Evolutionary conservation across 2,113 vertebrate genomes (phyloP), one percentile per base, ranked within the genome.

Genomic region (Cryptoleucopteryx plumbea): DNA sequence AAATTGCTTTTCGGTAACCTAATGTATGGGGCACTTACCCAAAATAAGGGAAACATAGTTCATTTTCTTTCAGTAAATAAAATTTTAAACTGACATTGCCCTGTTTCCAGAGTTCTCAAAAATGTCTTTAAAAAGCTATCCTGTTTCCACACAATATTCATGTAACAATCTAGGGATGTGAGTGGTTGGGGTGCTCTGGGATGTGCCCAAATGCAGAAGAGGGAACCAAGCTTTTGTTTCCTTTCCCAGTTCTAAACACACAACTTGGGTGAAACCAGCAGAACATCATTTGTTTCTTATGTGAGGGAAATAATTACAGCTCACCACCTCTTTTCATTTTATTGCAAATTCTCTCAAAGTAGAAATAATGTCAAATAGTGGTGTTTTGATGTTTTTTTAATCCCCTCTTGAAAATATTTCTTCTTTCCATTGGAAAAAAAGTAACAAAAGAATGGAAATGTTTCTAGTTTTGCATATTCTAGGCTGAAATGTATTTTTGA

Each of bases 1-100:
- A 6, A 21, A 1, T 3, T 34, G 43, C 34, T 40, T 45, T 7
- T 10, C 6, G 2, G 6, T 19, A 61, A 52, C 3, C 4, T 70
- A 38, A 43, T 13, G 7, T 56, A 42, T 21, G 16, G 4, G 6
- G 1, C 38, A 53, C 5, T 65, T 70, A 18, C 32, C 13, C 20
- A 66, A 92, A 74, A 43, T 5, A 74, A 16, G 3, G 9, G 25
- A 48, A 48, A 58, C 3, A 22, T 23, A 31, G 23, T 66, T 48
- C 0, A 47, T 55, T 82, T 82, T 70, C 40, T 82, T 56, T 56
- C 23, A 66, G 15, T 43, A 56, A 85, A 56, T 5, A 40, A 40
- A 18, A 65, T n/a, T 73, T 86, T 66, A 80, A 75, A 15, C 11
- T 26, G 13, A 15, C 3, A 50, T 20, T 75, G 1, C 2, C 10